Evolutionary conservation across 2,113 vertebrate genomes (phyloP).

Genomic region (Clarias gariepinus): DNA sequence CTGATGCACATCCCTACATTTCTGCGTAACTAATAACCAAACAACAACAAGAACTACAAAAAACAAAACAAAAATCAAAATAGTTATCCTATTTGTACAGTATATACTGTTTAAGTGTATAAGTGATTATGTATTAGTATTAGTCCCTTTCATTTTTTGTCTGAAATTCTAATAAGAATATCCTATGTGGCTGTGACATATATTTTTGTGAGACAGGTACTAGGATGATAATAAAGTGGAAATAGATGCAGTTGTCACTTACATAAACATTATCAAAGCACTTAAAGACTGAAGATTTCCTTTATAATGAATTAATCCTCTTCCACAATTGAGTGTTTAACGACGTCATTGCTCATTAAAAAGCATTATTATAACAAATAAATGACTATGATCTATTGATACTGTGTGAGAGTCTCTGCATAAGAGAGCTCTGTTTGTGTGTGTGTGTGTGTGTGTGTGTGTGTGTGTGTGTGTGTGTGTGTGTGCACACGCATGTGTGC

Average conservation of each 20-base stretch:
- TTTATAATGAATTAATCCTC: neutral
- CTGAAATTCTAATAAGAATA: neutral
- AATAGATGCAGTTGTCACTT: neutral
- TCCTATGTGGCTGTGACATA: neutral
- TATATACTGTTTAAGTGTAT: neutral
- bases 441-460: slow-evolving; percentile 21
- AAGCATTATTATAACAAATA: neutral
- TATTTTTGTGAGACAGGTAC: neutral
- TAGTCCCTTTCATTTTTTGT: neutral
- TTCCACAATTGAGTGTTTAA: neutral
- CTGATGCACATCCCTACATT: neutral
- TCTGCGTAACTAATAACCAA: neutral
- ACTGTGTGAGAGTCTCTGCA: neutral
- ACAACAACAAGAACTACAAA: neutral
- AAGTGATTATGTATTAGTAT: neutral
- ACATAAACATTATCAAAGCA: neutral
- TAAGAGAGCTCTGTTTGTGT: slow-evolving; percentile 7
- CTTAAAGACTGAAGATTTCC: neutral
- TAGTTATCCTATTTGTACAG: neutral
- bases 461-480: neutral
- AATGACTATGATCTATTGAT: neutral
- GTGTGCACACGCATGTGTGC: neutral
- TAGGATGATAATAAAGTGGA: neutral
- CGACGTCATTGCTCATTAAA: neutral
- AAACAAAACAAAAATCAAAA: neutral